A percentile compares a stretch with the other conserved stretches of the same genome.
Evolutionary conservation across 2,797 vertebrate genomes (phyloP).

Genomic region (Hylomyscus alleni): DNA sequence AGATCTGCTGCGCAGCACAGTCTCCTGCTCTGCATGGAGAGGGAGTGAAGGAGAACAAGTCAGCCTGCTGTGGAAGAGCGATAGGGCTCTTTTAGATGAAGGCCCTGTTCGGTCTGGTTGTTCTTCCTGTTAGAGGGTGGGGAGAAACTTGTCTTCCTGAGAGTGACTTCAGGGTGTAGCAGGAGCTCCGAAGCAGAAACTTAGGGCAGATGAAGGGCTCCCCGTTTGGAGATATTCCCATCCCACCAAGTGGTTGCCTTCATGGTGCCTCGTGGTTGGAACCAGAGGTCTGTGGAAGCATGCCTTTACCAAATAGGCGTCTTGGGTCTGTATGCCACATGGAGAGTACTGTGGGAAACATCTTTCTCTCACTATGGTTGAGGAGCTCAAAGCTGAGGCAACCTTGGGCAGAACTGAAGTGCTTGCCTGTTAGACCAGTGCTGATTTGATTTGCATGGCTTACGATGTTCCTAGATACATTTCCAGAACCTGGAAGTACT

Average conservation of each 20-base stretch:
- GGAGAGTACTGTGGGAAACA: not conserved
- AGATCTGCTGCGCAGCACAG: not conserved
- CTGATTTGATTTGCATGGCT: not conserved
- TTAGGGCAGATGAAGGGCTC: not conserved
- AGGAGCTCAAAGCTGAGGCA: slow-evolving; percentile 4
- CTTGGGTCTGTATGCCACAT: not conserved
- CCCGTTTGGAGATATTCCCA: not conserved
- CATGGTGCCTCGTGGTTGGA: not conserved
- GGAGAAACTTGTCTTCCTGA: slow-evolving; percentile 9
- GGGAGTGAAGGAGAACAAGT: not conserved
- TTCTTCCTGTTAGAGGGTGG: slow-evolving; percentile 7
- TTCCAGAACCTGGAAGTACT: slow-evolving; percentile 20
- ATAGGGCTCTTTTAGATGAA: slow-evolving; percentile 26
- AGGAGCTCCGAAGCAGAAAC: not conserved
- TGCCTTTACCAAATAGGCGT: not conserved
- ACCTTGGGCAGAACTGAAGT: not conserved
- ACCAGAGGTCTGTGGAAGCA: not conserved
- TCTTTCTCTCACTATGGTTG: not conserved
- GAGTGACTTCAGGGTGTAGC: not conserved
- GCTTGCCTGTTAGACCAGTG: not conserved
- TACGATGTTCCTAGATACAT: slow-evolving; percentile 21
- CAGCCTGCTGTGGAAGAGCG: not conserved
- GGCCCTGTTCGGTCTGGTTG: not conserved
- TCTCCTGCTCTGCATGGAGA: slow-evolving; percentile 2
- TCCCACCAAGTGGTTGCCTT: not conserved